A percentile compares a stretch with the other conserved stretches of the same genome.
Evolutionary conservation across 2,888 invertebrate species (phyloP).

Genomic region (Pollenia amentaria): DNA sequence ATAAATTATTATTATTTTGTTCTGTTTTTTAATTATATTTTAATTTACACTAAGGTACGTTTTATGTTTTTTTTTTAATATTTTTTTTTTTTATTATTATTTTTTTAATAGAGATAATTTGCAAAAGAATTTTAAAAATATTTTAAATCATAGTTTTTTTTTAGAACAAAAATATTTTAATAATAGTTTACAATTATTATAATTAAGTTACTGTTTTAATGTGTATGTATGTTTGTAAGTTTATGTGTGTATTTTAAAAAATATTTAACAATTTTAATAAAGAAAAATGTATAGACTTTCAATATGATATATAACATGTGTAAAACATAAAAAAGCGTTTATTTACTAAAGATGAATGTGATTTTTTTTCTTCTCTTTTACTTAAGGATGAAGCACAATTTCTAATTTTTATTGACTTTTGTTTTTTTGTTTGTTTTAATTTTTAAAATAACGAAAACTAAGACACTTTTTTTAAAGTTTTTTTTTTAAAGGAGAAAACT

Average conservation of each 20-base stretch:
- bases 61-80: slow-evolving; percentile 47
- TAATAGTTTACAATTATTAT: slow-evolving; percentile 53
- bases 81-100: slow-evolving; percentile 16
- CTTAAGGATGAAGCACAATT: slow-evolving; percentile 35
- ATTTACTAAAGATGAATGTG: slow-evolving; percentile 1
- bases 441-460: slow-evolving; percentile 78
- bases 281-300: slow-evolving; percentile 20
- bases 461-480: slow-evolving; percentile 79
- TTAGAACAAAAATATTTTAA: slow-evolving; percentile 26
- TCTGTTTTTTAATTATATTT: slow-evolving; percentile 55
- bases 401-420: slow-evolving; percentile 54
- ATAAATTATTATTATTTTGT: slow-evolving; percentile 25
- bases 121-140: slow-evolving; percentile 38
- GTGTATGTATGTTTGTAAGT: neutral
- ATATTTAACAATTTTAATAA: slow-evolving; percentile 53
- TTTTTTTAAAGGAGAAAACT: slow-evolving; percentile 30
- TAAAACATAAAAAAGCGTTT: slow-evolving; percentile 59
- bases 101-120: slow-evolving; percentile 30
- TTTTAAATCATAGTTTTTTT: neutral
- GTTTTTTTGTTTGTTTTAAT: neutral
- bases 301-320: neutral
- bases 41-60: slow-evolving; percentile 73
- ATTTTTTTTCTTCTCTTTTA: neutral
- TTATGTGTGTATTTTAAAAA: slow-evolving; percentile 22
- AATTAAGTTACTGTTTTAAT: slow-evolving; percentile 16